Percentiles rank a stretch among this genome's conserved stretches.
Evolutionary conservation across 2,797 vertebrate species (phyloP).

Genomic region (Phrynocephalus guinanensis): DNA sequence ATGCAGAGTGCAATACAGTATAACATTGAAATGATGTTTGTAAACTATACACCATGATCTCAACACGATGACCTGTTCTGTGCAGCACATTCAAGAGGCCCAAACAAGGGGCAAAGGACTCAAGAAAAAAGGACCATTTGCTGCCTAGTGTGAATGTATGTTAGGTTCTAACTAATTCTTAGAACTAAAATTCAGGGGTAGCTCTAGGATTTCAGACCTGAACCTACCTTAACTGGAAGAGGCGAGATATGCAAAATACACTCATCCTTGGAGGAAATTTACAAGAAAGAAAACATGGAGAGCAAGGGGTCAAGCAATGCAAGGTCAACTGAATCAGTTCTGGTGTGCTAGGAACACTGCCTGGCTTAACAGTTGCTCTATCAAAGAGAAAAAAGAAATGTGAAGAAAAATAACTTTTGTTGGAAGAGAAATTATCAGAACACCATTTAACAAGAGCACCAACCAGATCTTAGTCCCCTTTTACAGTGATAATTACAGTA

Average conservation of each 20-base stretch:
- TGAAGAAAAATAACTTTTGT: not conserved
- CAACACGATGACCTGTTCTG: not conserved
- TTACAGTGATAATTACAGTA: no score
- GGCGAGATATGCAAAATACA: not conserved
- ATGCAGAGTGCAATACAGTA: not conserved
- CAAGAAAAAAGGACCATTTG: not conserved
- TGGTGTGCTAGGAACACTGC: not conserved
- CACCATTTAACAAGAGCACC: not conserved
- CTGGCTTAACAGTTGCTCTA: not conserved
- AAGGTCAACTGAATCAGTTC: not conserved
- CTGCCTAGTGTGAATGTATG: not conserved
- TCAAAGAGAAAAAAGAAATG: not conserved
- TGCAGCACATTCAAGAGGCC: not conserved
- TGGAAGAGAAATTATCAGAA: not conserved
- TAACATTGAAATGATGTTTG: constrained; percentile 3
- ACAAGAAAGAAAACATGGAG: not conserved
- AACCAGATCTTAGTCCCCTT: no score
- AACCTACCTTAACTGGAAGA: not conserved
- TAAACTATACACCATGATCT: not conserved
- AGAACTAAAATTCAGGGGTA: not conserved
- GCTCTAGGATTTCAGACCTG: not conserved
- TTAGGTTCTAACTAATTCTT: not conserved
- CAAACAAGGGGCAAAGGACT: not conserved
- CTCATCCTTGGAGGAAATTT: no score
- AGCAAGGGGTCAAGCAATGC: not conserved